Percentiles rank a stretch among this genome's conserved stretches.
phyloP scores from a whole-genome alignment of 2,888 invertebrate genomes.

The Ectemnius lituratus region DNA sequence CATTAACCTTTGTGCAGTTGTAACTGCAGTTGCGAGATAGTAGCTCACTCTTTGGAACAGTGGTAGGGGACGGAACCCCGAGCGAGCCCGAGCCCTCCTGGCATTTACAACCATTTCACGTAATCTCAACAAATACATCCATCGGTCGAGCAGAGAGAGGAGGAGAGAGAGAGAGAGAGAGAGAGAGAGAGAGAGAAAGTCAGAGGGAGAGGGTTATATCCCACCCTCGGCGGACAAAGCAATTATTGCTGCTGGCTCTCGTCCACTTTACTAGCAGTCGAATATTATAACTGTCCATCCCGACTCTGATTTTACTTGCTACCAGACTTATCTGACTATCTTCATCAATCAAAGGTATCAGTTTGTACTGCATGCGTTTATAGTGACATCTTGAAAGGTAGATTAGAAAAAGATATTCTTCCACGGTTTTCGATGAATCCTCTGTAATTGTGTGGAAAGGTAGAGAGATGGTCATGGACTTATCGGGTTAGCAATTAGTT shows the following conservation, averaged over 20 bases:
- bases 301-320: not conserved
- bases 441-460: not conserved
- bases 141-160: constrained; percentile 58
- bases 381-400: too few relatives aligned
- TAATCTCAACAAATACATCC: constrained; percentile 76
- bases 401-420: too few relatives aligned
- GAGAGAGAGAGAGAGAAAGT: constrained; percentile 27
- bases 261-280: constrained; percentile 28
- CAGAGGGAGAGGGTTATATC: too few relatives aligned
- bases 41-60: constrained; percentile 50
- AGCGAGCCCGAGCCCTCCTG: constrained; percentile 55
- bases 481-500: constrained; percentile 43
- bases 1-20: constrained; percentile 77
- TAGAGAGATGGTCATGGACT: constrained; percentile 27
- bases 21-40: constrained; percentile 77
- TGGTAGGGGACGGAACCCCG: constrained; percentile 41
- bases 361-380: too few relatives aligned
- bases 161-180: constrained; percentile 21
- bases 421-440: too few relatives aligned
- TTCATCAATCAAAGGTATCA: not conserved
- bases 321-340: not conserved
- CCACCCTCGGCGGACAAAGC: constrained; percentile 67
- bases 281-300: constrained; percentile 28
- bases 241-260: constrained; percentile 66
- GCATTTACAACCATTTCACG: constrained; percentile 76